phyloP scores from a whole-genome alignment of 2,797 vertebrate genomes.

The Cossypha polioptera region DNA sequence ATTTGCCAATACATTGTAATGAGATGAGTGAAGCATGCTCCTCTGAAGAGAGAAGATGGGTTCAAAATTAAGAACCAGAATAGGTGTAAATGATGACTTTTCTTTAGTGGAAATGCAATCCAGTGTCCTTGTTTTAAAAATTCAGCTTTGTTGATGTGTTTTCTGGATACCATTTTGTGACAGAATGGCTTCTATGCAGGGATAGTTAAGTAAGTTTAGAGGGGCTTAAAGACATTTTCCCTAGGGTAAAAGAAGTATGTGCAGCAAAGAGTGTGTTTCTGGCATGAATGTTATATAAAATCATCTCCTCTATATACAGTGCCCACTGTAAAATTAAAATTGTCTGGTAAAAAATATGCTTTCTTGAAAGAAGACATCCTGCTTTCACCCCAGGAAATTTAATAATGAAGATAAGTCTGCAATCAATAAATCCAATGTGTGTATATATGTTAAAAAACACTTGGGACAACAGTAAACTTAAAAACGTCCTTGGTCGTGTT shows the following conservation, averaged over 20 bases:
- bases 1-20: background rate
- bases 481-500: background rate
- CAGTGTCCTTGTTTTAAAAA: constrained; percentile 8
- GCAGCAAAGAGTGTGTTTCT: background rate
- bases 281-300: background rate
- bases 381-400: background rate
- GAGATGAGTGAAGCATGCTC: background rate
- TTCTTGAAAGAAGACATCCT: background rate
- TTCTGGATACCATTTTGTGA: background rate
- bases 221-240: background rate
- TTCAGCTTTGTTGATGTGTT: background rate
- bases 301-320: background rate
- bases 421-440: background rate
- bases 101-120: background rate
- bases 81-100: background rate
- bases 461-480: background rate
- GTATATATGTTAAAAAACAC: background rate
- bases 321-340: background rate
- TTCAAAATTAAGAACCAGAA: background rate
- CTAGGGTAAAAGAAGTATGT: background rate
- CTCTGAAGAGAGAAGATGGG: background rate
- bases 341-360: background rate
- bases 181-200: background rate
- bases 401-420: background rate
- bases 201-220: background rate